Evolutionary conservation across 2,888 invertebrate species (phyloP).

Genomic region (Caenorhabditis doughertyi): DNA sequence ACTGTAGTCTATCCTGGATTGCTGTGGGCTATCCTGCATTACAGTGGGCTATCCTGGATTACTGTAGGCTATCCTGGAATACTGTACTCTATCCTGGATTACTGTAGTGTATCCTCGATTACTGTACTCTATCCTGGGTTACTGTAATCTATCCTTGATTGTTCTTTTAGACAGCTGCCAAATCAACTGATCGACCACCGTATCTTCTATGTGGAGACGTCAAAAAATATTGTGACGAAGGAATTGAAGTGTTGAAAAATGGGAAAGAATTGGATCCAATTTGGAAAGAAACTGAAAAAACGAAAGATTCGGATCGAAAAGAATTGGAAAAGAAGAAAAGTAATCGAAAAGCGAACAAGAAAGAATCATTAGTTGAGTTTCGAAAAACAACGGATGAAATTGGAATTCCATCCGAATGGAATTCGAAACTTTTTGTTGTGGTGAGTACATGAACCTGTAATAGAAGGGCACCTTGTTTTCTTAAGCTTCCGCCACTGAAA

Average conservation of each 20-base stretch:
- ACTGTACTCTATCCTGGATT: no score
- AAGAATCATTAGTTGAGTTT: neutral
- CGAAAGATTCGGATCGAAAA: conserved; percentile 10
- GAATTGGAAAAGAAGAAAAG: conserved; percentile 29
- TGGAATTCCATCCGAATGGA: conserved; percentile 33
- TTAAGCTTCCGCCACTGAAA: conserved; percentile 28
- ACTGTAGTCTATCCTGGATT: no score
- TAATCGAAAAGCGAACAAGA: conserved; percentile 4
- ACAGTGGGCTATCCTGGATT: no score
- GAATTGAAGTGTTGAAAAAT: conserved; percentile 16
- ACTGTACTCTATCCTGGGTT: no score
- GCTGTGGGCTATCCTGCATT: no score
- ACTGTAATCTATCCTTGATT: no score
- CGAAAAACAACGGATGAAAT: conserved; percentile 26
- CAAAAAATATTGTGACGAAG: conserved; percentile 24
- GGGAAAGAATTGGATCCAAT: conserved; percentile 11
- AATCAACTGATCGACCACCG: conserved; percentile 4
- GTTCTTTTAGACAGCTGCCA: conserved; percentile 14
- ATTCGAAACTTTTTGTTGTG: conserved; percentile 36
- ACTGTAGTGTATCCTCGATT: no score
- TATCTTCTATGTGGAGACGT: conserved; percentile 20
- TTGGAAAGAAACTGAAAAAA: neutral
- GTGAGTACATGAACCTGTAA: neutral
- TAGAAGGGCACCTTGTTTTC: neutral
- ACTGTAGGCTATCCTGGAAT: no score